Conservation (phyloP, 2,113 vertebrate genomes). For the Anhinga rufa region DNA sequence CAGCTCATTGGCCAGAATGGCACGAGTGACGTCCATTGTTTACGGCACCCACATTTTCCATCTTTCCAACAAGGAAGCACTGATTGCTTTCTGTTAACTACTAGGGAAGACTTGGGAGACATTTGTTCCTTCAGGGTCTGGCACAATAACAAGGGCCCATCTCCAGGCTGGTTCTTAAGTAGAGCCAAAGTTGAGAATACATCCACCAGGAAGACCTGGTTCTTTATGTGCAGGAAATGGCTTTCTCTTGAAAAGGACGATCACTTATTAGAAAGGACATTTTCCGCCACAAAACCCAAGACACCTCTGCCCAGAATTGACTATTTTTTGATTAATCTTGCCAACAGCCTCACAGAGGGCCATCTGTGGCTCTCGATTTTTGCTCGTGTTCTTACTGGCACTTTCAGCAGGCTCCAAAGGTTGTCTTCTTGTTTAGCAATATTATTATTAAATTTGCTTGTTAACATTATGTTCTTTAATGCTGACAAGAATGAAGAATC, state of each 20-base stretch:
- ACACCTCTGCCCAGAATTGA: conserved; percentile 8
- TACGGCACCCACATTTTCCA: conserved; percentile 40
- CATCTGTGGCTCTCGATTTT: conserved; percentile 71
- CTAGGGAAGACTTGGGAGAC: conserved; percentile 56
- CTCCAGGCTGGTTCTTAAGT: conserved; percentile 72
- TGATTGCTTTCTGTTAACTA: conserved; percentile 67
- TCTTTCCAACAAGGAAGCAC: conserved; percentile 40
- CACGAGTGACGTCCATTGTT: conserved; percentile 37
- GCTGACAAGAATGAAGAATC: background rate
- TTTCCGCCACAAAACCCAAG: background rate
- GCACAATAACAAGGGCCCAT: conserved; percentile 49
- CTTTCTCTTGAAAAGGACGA: conserved; percentile 1
- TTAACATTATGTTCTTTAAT: conserved; percentile 71
- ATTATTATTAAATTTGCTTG: conserved; percentile 53
- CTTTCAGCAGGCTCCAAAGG: conserved; percentile 66
- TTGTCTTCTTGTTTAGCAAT: conserved; percentile 64
- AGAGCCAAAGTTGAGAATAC: conserved; percentile 67
- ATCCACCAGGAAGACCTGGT: conserved; percentile 46
- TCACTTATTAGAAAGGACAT: conserved; percentile 1
- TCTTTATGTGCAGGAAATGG: conserved; percentile 73
- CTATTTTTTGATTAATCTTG: conserved; percentile 60
- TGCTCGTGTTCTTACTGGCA: background rate
- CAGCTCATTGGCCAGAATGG: conserved; percentile 28
- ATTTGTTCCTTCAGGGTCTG: conserved; percentile 60
- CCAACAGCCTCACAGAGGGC: background rate